Evolutionary conservation across 1,140 invertebrate genomes (phyloP), one percentile per base, ranked within the genome.

Genomic region (Trachymyrmex cornetzi): DNA sequence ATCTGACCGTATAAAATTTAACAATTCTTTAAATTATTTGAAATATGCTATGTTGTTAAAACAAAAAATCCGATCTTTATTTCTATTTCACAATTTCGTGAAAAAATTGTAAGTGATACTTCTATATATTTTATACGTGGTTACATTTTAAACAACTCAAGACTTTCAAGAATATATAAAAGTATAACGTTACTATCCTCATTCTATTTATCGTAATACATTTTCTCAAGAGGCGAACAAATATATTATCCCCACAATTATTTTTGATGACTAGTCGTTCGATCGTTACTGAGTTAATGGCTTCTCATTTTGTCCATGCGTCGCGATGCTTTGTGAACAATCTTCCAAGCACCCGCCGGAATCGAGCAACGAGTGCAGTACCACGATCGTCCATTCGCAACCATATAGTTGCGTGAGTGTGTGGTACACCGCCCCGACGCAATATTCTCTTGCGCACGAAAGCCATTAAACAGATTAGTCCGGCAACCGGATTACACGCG

Each of bases 401-500:
- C 38, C 22, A 30, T 22, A 50, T 14, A 61, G 66, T 88, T 66
- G 80, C 88, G 80, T 61, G 88, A 74, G 64, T 22, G 69, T 44
- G 16, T 50, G 50, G 16, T 24, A 77, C 74, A 24, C 48, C 50
- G 59, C 27, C 30, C n/a, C 74, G 79, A 72, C 71, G 69, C 88
- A 91, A 91, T 93, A 92, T 91, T 88, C 89, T 88, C 89, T 88
- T 74, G 86, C 85, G 88, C 92, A 92, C 92, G 92, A 93, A 91
- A 92, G 89, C 89, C 92, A 93, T 94, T 93, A 93, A 91, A 89
- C 90, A 91, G 90, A 93, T 94, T 93, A 93, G 91, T 81, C n/a
- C 34, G 86, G 90, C 89, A 90, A 74, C 87, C 88, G 85, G 91
- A 89, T 93, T 93, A 92, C 92, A 89, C 91, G 55, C 82, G 48